Conservation (phyloP, 2,888 invertebrate species). For the Ochropleura plecta region DNA sequence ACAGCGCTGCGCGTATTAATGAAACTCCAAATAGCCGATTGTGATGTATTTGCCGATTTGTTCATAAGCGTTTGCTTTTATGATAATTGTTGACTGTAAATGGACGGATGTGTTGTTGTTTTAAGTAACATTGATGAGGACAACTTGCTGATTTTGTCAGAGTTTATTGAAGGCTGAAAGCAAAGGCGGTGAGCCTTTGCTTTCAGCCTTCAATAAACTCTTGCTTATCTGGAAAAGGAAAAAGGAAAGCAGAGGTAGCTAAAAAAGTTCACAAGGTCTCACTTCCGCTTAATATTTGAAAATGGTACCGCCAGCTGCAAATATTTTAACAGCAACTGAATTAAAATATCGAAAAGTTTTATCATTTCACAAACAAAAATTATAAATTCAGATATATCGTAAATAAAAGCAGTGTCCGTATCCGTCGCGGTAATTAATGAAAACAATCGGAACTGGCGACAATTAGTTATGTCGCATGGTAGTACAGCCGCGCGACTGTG, state of each 20-base stretch:
- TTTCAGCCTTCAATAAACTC: too few relatives aligned
- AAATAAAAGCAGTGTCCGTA: conserved; percentile 51
- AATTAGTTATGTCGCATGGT: conserved; percentile 49
- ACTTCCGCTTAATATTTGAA: not conserved
- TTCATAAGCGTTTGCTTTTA: conserved; percentile 60
- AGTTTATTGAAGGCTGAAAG: not conserved
- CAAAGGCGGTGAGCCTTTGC: too few relatives aligned
- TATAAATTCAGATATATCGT: conserved; percentile 56
- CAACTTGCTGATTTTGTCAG: not conserved
- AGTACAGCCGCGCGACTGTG: conserved; percentile 14
- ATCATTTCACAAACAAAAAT: conserved; percentile 49
- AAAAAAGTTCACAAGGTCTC: not conserved
- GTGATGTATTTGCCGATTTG: conserved; percentile 61
- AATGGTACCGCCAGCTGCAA: not conserved
- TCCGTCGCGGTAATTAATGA: conserved; percentile 57
- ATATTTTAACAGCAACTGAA: conserved; percentile 27
- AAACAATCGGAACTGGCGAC: conserved; percentile 48
- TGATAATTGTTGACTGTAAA: conserved; percentile 56
- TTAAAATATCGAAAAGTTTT: conserved; percentile 29
- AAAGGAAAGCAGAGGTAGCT: too few relatives aligned
- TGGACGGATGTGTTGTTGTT: conserved; percentile 30
- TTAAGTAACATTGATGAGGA: not conserved
- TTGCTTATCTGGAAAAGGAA: too few relatives aligned
- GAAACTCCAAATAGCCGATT: conserved; percentile 46
- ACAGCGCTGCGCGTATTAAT: conserved; percentile 47